Evolutionary conservation across 2,797 vertebrate genomes (phyloP), one percentile per base, ranked within the genome.

Genomic region (Buphagus erythrorhynchus): DNA sequence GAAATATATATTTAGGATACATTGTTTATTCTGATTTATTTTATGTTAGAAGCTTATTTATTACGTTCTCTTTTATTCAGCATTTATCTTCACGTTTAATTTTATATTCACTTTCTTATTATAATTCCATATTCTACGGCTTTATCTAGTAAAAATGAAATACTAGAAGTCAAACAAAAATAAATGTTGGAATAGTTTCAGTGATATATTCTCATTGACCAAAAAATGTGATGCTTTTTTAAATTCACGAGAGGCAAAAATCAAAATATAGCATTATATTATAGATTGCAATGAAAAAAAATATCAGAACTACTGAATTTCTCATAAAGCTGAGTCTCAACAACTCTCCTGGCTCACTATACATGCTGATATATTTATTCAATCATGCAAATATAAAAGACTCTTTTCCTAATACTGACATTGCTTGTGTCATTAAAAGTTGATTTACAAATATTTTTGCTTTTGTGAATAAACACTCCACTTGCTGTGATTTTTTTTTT

Each of bases 11-110:
- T 78, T 93, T 82, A 82, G 33, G 31, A 33, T 54, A 22, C n/a
- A 59, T 82, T 88, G 43, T 94, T 92, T 90, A 78, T 86, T 88
- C 83, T 82, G 52, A 75, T 92, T 75, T 88, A 78, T 88, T 92
- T 94, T 88, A 84, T 65, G 57, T 26, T 85, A 54, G 28, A 45
- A n/a, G 22, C 19, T 77, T 81, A 82, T 85, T 94, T 89, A 75
- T 91, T 86, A 29, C n/a, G 7, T 38, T 88, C 52, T 45, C 14
- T 85, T 78, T 90, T 88, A 88, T 77, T 75, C 8, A 1, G 7
- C 49, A 33, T 90, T 90, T 94, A 63, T 71, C 35, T 67, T 82
- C 43, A 42, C 7, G 0, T 71, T 88, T 94, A 92, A 92, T 86
- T 90, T 88, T 78, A 78, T 85, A 71, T 92, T 90, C 72, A 26